These are phyloP conservation scores for Silurus glanis DNA, from an alignment of 2,113 vertebrate genomes.

Conservation along the genomic window DNA sequence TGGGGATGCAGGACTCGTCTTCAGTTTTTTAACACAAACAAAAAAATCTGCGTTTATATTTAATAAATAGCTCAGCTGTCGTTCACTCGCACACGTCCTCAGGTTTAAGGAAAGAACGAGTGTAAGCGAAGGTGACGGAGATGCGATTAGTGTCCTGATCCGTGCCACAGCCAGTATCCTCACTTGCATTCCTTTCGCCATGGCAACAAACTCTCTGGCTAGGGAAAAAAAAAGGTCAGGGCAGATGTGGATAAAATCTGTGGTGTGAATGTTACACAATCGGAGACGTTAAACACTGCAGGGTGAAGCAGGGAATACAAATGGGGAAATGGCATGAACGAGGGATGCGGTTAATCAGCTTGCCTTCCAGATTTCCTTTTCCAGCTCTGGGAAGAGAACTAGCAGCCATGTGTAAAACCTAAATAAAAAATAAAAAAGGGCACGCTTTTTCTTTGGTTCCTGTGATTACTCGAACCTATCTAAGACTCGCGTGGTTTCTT, in stretches of 20 bases:
- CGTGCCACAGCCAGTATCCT: neutral
- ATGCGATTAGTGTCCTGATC: constrained; percentile 28
- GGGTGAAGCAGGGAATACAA: neutral
- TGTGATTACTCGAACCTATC: neutral
- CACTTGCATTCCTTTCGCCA: constrained; percentile 24
- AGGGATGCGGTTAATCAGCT: neutral
- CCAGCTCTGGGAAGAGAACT: neutral
- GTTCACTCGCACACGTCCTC: constrained; percentile 24
- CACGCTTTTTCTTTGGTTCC: neutral
- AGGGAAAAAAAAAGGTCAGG: constrained; percentile 42
- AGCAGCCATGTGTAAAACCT: constrained; percentile 2
- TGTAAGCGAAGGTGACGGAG: neutral
- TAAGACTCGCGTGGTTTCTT: neutral
- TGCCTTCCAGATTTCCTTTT: neutral
- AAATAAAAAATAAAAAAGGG: too few species aligned
- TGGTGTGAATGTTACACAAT: constrained; percentile 33
- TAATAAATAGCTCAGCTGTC: constrained; percentile 40
- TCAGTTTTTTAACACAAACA: too few species aligned
- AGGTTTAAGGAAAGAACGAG: constrained; percentile 30
- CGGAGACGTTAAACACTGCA: constrained; percentile 24
- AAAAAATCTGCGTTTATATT: neutral
- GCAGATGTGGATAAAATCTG: constrained; percentile 44
- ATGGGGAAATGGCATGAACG: neutral
- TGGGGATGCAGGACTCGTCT: too few species aligned
- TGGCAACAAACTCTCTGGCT: constrained; percentile 43